phyloP scores from a whole-genome alignment of 2,888 invertebrate species.

The Lydus trimaculatus region DNA sequence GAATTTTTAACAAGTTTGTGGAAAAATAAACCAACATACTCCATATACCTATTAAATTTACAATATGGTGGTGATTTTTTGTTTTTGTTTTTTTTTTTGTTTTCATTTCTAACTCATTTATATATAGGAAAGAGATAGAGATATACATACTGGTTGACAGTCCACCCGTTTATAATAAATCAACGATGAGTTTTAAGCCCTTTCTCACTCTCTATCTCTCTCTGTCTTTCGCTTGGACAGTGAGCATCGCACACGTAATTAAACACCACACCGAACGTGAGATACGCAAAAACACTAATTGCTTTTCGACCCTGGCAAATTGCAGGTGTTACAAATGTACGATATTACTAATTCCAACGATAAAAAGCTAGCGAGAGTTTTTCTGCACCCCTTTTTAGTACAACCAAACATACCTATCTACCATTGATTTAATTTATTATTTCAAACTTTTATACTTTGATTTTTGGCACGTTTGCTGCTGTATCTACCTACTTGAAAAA shows the following conservation, averaged over 20 bases:
- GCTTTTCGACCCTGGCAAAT: conserved; percentile 60
- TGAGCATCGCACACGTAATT: conserved; percentile 54
- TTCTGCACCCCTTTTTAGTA: not conserved
- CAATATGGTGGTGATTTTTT: not conserved
- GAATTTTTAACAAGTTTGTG: not conserved
- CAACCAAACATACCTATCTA: not conserved
- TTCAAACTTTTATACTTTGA: not conserved
- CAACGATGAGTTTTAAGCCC: conserved; percentile 52
- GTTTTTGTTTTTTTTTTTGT: not conserved
- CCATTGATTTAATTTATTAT: conserved; percentile 7
- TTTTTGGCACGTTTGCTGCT: not conserved
- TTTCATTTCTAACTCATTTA: not conserved
- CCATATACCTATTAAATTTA: not conserved
- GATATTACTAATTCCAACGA: conserved; percentile 50
- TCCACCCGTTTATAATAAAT: conserved; percentile 57
- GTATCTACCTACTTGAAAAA: not conserved
- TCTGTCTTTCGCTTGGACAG: conserved; percentile 26
- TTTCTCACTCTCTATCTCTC: too few species aligned
- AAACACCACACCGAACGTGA: conserved; percentile 57
- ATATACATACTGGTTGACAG: conserved; percentile 42
- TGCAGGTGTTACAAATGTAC: conserved; percentile 60
- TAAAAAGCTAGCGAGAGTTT: conserved; percentile 28
- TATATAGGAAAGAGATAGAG: not conserved
- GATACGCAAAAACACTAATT: conserved; percentile 61
- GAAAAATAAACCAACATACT: not conserved